A percentile compares a stretch with the other conserved stretches of the same genome.
Conservation (phyloP, 2,888 invertebrate species). For the Thera obeliscata region DNA sequence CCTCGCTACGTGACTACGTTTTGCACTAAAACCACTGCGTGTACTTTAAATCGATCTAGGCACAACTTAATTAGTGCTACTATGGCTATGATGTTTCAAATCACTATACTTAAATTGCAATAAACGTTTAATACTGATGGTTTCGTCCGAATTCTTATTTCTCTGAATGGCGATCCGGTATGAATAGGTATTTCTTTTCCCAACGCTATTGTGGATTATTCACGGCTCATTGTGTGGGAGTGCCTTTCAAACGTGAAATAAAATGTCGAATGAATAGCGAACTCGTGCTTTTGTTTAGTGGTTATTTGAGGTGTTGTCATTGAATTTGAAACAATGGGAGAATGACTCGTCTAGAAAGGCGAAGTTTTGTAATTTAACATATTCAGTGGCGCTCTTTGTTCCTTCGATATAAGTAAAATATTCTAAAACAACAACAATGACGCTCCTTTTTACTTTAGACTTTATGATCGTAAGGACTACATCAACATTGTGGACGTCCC, state of each 20-base stretch:
- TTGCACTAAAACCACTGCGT: conserved; percentile 46
- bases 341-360: conserved; percentile 42
- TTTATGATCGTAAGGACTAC: not conserved
- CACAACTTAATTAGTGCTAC: conserved; percentile 62
- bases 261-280: conserved; percentile 67
- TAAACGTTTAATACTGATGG: conserved; percentile 60
- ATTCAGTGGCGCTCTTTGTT: conserved; percentile 31
- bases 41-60: conserved; percentile 55
- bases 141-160: conserved; percentile 59
- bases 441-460: not conserved
- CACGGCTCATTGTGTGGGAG: conserved; percentile 73
- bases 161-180: conserved; percentile 60
- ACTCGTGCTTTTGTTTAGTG: conserved; percentile 65
- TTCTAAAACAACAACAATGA: conserved; percentile 3
- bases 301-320: conserved; percentile 69
- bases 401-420: not conserved
- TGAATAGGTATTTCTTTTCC: conserved; percentile 62
- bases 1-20: conserved; percentile 42
- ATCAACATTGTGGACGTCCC: not conserved
- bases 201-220: conserved; percentile 72
- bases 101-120: conserved; percentile 56
- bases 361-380: conserved; percentile 42
- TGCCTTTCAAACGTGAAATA: conserved; percentile 71
- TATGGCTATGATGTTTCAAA: conserved; percentile 58
- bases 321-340: conserved; percentile 58